Percentiles rank a stretch among this genome's conserved stretches.
phyloP scores from a whole-genome alignment of 2,113 vertebrate species.

The Murina feae region DNA sequence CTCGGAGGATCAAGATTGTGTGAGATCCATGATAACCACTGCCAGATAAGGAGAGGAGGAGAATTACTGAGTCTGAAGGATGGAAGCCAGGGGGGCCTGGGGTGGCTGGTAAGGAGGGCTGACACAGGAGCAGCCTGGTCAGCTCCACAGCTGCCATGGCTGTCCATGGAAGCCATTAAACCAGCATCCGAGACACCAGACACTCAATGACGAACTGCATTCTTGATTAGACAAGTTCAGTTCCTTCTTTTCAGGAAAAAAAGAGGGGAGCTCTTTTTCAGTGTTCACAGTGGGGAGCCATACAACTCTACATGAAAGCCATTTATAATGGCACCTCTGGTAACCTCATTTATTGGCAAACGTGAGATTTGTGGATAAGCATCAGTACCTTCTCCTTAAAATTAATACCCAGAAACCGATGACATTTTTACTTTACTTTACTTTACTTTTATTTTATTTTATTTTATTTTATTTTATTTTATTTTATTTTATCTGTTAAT shows the following conservation, averaged over 20 bases:
- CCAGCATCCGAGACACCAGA: background rate
- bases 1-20: background rate
- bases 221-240: background rate
- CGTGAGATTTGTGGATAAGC: too few species aligned
- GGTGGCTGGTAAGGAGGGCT: background rate
- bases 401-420: too few species aligned
- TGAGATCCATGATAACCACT: background rate
- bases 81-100: background rate
- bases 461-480: too few species aligned
- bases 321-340: too few species aligned
- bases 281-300: background rate
- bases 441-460: too few species aligned
- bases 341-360: too few species aligned
- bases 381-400: too few species aligned
- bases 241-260: background rate
- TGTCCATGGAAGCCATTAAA: background rate
- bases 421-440: too few species aligned
- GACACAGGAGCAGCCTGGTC: background rate
- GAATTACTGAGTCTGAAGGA: background rate
- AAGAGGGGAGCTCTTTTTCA: background rate
- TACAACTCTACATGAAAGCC: background rate
- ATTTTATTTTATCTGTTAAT: too few species aligned
- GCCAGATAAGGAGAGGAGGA: background rate
- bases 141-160: fast-evolving
- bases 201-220: fast-evolving